Percentiles rank a stretch among this genome's conserved stretches.
Evolutionary conservation across 1,140 invertebrate genomes (phyloP).

Genomic region (Drosophila subobscura): DNA sequence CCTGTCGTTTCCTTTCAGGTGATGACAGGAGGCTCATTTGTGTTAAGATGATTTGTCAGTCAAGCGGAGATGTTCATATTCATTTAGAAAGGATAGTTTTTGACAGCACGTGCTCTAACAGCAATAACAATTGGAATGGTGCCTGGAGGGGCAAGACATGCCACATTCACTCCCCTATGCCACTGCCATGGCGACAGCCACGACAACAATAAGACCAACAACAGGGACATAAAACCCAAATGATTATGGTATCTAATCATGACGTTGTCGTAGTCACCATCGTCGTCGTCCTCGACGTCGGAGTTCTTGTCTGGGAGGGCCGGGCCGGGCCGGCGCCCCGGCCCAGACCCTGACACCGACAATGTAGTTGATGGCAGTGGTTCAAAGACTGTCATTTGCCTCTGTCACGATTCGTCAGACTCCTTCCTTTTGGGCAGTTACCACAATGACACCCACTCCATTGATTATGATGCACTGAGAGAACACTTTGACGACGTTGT

Average conservation of each 20-base stretch:
- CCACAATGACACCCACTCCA: slow-evolving; percentile 28
- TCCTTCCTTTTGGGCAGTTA: slow-evolving; percentile 24
- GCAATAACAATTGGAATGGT: slow-evolving; percentile 32
- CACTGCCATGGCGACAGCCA: slow-evolving; percentile 54
- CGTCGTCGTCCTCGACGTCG: neutral
- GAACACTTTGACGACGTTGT: neutral
- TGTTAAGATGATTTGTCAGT: slow-evolving; percentile 24
- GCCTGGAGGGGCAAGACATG: neutral
- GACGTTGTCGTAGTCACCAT: slow-evolving; percentile 55
- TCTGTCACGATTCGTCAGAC: slow-evolving; percentile 39
- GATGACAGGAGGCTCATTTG: slow-evolving; percentile 3
- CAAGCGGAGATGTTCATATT: slow-evolving; percentile 30
- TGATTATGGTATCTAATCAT: slow-evolving; percentile 83
- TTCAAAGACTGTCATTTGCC: slow-evolving; percentile 78
- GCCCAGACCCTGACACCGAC: slow-evolving; percentile 66
- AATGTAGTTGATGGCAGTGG: slow-evolving; percentile 79
- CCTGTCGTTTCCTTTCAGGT: neutral
- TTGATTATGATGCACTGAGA: slow-evolving; percentile 24
- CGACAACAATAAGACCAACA: slow-evolving; percentile 62
- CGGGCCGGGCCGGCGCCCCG: slow-evolving; percentile 6
- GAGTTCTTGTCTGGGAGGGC: slow-evolving; percentile 3
- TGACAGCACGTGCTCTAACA: slow-evolving; percentile 45
- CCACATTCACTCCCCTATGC: slow-evolving; percentile 26
- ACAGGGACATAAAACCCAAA: slow-evolving; percentile 80
- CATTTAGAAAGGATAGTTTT: slow-evolving; percentile 43